These are phyloP conservation scores for Hiodon tergisus DNA, from an alignment of 2,113 vertebrate genomes.

Conservation along the genomic window DNA sequence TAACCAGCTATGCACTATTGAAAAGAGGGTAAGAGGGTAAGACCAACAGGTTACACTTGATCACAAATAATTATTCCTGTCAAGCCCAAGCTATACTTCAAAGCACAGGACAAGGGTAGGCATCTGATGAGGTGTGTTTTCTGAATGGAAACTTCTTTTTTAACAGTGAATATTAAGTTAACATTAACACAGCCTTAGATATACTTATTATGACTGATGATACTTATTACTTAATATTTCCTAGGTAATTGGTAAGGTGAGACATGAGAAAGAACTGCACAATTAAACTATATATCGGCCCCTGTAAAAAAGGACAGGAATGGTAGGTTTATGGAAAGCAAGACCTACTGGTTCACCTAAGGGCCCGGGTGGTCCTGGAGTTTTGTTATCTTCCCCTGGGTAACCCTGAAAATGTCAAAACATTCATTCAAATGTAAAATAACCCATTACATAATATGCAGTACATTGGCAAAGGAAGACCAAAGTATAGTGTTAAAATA, in stretches of 20 bases:
- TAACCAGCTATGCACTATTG: not conserved
- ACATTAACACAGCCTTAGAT: no score
- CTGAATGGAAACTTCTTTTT: not conserved
- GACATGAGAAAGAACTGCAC: not conserved
- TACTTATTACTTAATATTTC: no score
- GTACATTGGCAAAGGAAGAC: not conserved
- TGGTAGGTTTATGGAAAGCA: slow-evolving; percentile 71
- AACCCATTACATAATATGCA: not conserved
- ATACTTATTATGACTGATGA: no score
- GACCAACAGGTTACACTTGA: slow-evolving; percentile 28
- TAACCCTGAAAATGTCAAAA: slow-evolving; percentile 73
- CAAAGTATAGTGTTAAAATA: not conserved
- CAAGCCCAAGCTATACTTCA: no score
- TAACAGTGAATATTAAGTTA: no score
- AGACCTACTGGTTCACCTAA: slow-evolving; percentile 99
- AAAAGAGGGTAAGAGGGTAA: not conserved
- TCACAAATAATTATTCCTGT: no score
- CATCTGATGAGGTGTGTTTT: not conserved
- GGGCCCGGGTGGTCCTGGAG: slow-evolving; percentile 81
- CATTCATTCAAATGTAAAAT: slow-evolving; percentile 12
- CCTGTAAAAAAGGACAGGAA: slow-evolving; percentile 22
- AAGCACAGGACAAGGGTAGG: not conserved
- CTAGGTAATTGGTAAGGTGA: not conserved
- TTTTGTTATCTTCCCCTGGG: slow-evolving; percentile 81
- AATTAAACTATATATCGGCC: no score